A percentile compares a stretch with the other conserved stretches of the same genome.
Conservation (phyloP, 2,888 invertebrate species). For the Pristionchus maxplancki region DNA sequence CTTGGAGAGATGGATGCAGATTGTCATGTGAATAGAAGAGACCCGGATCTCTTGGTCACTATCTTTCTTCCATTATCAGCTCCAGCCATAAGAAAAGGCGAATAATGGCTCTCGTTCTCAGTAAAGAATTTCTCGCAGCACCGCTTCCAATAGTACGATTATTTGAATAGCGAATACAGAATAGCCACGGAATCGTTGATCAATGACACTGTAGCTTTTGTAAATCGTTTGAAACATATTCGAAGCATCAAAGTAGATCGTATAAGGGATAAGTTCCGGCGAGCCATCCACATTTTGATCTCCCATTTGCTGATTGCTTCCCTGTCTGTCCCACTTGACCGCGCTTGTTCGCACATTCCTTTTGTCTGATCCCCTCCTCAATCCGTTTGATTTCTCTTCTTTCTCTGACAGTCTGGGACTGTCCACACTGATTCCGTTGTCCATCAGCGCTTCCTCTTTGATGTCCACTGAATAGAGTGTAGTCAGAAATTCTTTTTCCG, state of each 20-base stretch:
- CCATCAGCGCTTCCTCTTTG: background rate
- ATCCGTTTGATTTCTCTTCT: background rate
- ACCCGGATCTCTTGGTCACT: no score
- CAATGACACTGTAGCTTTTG: no score
- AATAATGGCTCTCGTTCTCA: background rate
- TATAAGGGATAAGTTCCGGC: no score
- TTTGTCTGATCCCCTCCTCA: background rate
- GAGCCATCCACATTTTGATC: background rate
- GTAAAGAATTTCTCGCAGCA: background rate
- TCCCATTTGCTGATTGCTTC: background rate
- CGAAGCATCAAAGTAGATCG: no score
- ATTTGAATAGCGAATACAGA: background rate
- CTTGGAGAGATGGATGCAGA: background rate
- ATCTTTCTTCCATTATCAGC: background rate
- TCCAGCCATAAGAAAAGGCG: background rate
- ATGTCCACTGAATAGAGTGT: background rate
- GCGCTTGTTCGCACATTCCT: slow-evolving; percentile 26
- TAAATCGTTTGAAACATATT: no score
- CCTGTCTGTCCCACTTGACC: slow-evolving; percentile 34
- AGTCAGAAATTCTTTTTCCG: no score
- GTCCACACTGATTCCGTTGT: no score
- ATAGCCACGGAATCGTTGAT: no score
- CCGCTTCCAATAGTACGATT: background rate
- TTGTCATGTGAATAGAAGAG: no score
- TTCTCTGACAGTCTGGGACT: background rate